phyloP scores from a whole-genome alignment of 2,113 vertebrate species.

The Oryzias woworae region DNA sequence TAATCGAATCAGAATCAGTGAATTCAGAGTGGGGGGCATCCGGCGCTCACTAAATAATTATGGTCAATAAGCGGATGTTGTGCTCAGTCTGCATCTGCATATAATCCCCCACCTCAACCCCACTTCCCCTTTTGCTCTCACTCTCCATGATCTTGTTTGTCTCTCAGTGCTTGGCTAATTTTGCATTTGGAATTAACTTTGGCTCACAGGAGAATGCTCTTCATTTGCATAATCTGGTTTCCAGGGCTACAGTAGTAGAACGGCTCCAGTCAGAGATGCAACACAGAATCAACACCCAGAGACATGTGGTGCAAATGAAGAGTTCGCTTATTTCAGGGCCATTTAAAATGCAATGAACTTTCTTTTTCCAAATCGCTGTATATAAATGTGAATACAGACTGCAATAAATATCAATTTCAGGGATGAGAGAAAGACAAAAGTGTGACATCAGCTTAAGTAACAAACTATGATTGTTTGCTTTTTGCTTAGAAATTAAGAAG shows the following conservation, averaged over 20 bases:
- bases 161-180: conserved; percentile 46
- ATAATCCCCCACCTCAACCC: conserved; percentile 1
- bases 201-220: conserved; percentile 46
- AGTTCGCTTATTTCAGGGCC: conserved; percentile 22
- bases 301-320: conserved; percentile 38
- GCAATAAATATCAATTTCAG: too few species aligned
- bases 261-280: conserved; percentile 34
- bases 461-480: too few species aligned
- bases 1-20: conserved; percentile 61
- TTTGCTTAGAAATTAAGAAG: too few species aligned
- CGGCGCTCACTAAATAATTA: conserved; percentile 48
- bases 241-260: conserved; percentile 43
- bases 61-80: conserved; percentile 49
- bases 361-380: conserved; percentile 8
- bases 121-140: conserved; percentile 17
- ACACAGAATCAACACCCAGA: conserved; percentile 29
- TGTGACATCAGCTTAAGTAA: too few species aligned
- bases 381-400: not conserved
- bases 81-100: conserved; percentile 47
- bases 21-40: conserved; percentile 28
- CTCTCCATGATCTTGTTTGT: conserved; percentile 48
- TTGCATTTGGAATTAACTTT: conserved; percentile 56
- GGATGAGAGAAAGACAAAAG: too few species aligned
- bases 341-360: conserved; percentile 20
- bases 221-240: conserved; percentile 61